phyloP scores from a whole-genome alignment of 2,113 vertebrate species.

The Engraulis encrasicolus region DNA sequence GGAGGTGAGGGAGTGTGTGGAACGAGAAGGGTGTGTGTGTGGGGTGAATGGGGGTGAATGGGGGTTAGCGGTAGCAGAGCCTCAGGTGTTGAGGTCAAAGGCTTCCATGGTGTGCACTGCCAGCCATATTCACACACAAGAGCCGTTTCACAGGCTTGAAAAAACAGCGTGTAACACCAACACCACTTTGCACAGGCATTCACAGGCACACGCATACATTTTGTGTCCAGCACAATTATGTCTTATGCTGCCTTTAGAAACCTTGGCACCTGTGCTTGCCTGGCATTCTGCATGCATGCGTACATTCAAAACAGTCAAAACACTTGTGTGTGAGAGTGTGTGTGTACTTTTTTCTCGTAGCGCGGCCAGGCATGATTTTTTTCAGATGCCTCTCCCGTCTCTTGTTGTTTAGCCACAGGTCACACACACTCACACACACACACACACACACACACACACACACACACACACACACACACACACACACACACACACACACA shows the following conservation, averaged over 20 bases:
- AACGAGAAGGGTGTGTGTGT: background rate
- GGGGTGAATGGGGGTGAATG: background rate
- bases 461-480: background rate
- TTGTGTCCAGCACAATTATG: slow-evolving; percentile 2
- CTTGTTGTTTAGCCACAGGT: slow-evolving; percentile 16
- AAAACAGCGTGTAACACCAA: no score
- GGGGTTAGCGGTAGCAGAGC: background rate
- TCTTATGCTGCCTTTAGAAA: background rate
- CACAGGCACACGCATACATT: background rate
- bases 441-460: no score
- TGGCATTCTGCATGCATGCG: slow-evolving; percentile 46
- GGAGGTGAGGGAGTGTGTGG: no score
- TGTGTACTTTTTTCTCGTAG: slow-evolving; percentile 35
- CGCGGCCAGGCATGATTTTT: slow-evolving; percentile 56
- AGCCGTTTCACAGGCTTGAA: background rate
- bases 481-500: background rate
- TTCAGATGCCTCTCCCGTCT: slow-evolving; percentile 57
- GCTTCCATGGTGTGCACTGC: background rate
- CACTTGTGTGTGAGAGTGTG: slow-evolving; percentile 27
- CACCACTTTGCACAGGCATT: no score
- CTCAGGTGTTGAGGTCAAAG: background rate
- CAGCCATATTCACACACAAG: background rate
- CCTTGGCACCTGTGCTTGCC: background rate
- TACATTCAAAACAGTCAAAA: slow-evolving; percentile 39
- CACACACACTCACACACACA: no score